A percentile compares a stretch with the other conserved stretches of the same genome.
These are phyloP conservation scores for Oncorhynchus keta DNA, from an alignment of 2,113 vertebrate species.

Conservation along the genomic window DNA sequence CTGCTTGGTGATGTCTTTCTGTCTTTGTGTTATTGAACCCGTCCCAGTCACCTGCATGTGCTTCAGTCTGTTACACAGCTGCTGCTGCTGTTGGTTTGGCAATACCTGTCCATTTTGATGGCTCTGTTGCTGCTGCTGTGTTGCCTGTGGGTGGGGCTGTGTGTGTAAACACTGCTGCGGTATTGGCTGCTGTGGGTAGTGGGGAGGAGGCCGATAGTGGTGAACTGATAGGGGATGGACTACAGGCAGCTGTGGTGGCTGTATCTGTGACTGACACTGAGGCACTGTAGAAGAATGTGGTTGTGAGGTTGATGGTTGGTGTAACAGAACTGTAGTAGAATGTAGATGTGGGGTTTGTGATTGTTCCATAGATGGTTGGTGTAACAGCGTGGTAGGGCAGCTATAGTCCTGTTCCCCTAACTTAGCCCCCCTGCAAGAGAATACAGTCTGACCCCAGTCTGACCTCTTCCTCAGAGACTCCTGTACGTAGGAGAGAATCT, in stretches of 20 bases:
- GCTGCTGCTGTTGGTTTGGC: slow-evolving; percentile 42
- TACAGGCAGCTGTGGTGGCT: slow-evolving; percentile 44
- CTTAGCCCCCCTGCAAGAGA: slow-evolving; percentile 39
- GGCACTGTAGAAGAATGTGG: slow-evolving; percentile 27
- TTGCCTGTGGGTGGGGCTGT: background rate
- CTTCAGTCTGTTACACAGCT: slow-evolving; percentile 78
- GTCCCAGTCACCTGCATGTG: slow-evolving; percentile 74
- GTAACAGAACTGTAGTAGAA: background rate
- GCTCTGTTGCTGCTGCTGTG: slow-evolving; percentile 14
- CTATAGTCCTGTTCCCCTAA: slow-evolving; percentile 47
- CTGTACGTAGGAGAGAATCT: slow-evolving; percentile 80
- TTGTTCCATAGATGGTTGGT: background rate
- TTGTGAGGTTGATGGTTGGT: background rate
- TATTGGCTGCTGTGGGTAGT: background rate
- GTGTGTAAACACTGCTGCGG: slow-evolving; percentile 3
- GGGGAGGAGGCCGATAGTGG: background rate
- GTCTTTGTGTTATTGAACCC: slow-evolving; percentile 52
- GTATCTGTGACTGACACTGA: slow-evolving; percentile 36
- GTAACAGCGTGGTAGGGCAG: slow-evolving; percentile 62
- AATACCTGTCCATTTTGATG: background rate
- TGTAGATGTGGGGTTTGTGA: background rate
- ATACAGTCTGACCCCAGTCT: slow-evolving; percentile 48
- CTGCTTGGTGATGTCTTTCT: slow-evolving; percentile 25
- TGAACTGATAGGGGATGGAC: background rate
- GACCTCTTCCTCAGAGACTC: slow-evolving; percentile 75